phyloP scores from a whole-genome alignment of 1,140 invertebrate genomes.

The Anoplolepis gracilipes region DNA sequence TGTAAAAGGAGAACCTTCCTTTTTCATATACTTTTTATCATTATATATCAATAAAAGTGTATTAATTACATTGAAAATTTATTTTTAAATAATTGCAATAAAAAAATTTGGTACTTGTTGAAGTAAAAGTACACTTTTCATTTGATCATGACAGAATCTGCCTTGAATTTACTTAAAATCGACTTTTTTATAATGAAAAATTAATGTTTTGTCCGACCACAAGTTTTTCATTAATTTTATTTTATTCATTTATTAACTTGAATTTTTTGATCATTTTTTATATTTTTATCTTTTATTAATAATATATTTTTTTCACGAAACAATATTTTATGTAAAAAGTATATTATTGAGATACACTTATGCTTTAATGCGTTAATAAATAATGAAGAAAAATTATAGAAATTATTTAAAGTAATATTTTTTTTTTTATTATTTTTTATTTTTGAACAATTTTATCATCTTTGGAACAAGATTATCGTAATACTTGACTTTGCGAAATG shows the following conservation, averaged over 20 bases:
- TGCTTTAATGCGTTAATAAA: not conserved
- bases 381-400: not conserved
- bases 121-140: not conserved
- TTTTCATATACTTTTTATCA: not conserved
- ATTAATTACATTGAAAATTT: not conserved
- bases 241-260: not conserved
- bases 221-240: not conserved
- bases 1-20: not conserved
- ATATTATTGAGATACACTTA: not conserved
- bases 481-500: not conserved
- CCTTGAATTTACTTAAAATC: not conserved
- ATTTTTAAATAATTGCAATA: not conserved
- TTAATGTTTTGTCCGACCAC: not conserved
- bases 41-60: not conserved
- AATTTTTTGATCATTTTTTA: not conserved
- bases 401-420: not conserved
- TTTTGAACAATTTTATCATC: not conserved
- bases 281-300: not conserved
- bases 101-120: not conserved
- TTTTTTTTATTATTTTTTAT: not conserved
- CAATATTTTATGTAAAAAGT: not conserved
- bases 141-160: not conserved
- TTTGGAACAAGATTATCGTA: not conserved
- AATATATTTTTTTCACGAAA: not conserved
- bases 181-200: not conserved